Evolutionary conservation across 2,113 vertebrate genomes (phyloP).

Genomic region (Phrynocephalus versicolor): DNA sequence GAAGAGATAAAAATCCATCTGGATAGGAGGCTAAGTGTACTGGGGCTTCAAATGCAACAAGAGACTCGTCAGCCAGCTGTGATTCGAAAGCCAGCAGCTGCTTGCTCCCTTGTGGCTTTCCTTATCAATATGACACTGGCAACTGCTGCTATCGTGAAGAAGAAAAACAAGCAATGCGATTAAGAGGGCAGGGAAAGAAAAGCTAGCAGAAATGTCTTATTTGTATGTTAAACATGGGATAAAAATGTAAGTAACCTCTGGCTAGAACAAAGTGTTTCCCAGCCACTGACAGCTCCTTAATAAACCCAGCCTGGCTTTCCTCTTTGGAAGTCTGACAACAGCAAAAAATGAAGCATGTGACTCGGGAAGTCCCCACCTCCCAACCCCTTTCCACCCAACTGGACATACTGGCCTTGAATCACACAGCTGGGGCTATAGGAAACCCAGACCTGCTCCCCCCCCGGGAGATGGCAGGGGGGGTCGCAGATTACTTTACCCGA

Average conservation of each 20-base stretch:
- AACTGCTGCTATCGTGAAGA: neutral
- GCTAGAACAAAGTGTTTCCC: neutral
- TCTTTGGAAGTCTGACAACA: no score
- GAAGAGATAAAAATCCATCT: neutral
- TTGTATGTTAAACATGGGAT: neutral
- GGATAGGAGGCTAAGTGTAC: neutral
- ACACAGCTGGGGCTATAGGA: no score
- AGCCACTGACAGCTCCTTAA: neutral
- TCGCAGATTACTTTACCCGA: no score
- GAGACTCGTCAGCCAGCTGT: neutral
- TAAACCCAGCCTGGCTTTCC: neutral
- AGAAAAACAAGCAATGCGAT: accelerated
- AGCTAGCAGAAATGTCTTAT: neutral
- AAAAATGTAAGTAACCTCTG: neutral
- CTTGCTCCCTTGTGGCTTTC: neutral
- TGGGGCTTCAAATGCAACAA: neutral
- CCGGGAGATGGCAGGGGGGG: no score
- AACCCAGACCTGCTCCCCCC: no score
- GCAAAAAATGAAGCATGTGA: no score
- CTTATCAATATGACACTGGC: neutral
- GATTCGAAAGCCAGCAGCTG: conserved; percentile 3
- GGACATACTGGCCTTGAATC: no score
- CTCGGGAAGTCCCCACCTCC: no score
- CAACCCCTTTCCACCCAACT: no score
- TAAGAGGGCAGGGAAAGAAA: neutral